These are phyloP conservation scores for Volucella zonaria DNA, from an alignment of 2,888 invertebrate genomes.

Conservation along the genomic window DNA sequence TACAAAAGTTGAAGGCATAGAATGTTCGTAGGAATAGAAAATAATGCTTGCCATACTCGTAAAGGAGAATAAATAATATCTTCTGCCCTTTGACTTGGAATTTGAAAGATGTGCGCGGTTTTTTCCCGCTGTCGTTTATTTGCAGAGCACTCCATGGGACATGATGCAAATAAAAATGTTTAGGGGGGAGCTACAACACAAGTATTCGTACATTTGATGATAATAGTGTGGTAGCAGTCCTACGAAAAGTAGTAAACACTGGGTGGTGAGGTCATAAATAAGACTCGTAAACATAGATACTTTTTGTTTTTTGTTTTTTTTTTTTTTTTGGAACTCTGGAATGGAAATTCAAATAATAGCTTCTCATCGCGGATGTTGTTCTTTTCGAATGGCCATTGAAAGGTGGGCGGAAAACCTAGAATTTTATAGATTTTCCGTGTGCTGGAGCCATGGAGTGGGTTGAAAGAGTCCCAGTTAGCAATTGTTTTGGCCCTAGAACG, in stretches of 20 bases:
- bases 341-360: conserved; percentile 42
- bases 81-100: conserved; percentile 69
- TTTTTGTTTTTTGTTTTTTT: conserved; percentile 35
- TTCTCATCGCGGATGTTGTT: conserved; percentile 59
- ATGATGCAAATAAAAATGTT: conserved; percentile 1
- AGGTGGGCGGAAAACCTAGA: conserved; percentile 46
- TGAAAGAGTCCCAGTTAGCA: neutral
- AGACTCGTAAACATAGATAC: conserved; percentile 51
- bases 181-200: no score
- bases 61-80: conserved; percentile 69
- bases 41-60: conserved; percentile 59
- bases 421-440: conserved; percentile 28
- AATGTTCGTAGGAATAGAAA: conserved; percentile 12
- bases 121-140: conserved; percentile 31
- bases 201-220: conserved; percentile 10
- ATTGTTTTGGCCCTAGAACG: conserved; percentile 8
- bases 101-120: conserved; percentile 58
- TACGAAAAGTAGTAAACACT: conserved; percentile 63
- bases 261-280: conserved; percentile 71
- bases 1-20: neutral
- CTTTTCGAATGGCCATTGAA: conserved; percentile 53
- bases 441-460: neutral
- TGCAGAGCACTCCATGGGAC: conserved; percentile 57
- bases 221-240: conserved; percentile 64
- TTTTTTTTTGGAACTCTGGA: neutral